Evolutionary conservation across 1,140 invertebrate species (phyloP), one percentile per base, ranked within the genome.

Genomic region (Asbolus verrucosus): DNA sequence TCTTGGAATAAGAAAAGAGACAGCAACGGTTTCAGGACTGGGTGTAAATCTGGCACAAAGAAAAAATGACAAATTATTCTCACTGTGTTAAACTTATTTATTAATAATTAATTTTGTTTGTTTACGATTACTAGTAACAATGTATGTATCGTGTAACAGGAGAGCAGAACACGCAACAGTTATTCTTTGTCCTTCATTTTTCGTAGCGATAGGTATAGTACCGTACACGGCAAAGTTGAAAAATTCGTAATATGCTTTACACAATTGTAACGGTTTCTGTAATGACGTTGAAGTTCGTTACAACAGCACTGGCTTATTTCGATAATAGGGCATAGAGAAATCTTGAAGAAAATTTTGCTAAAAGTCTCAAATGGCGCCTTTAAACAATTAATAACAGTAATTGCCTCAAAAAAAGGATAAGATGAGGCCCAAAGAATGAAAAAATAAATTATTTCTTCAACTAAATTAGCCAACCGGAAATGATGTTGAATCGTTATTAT

Each of bases 121-220:
- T 54, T 54, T 54, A 54, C 46, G 9, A 27, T 54, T 11, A 27
- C 21, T 27, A 24, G 21, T 27, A 54, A 54, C 46, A 54, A 2
- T 54, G 46, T 54, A 24, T 63, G 18, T 63, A 18, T 41, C 6
- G 18, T 9, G 30, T 39, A 63, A 6, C 33, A 63, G 61, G 31
- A 63, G 61, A 63, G 1, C 61, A 63, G 18, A n/a, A 62, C 27
- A 9, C 14, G 14, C 30, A 62, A 62, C 59, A 63, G 36, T 38
- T 63, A 63, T n/a, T 11, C 61, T 0, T 11, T 63, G 61, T 63
- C 61, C 61, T 39, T 63, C 61, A 21, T 63, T 63, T 61, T 63
- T 41, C 39, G 14, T 41, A 24, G 41, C 39, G 33, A n/a, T n/a
- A n/a, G n/a, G n/a, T n/a, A n/a, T n/a, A n/a, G n/a, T 41, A 41